phyloP scores from a whole-genome alignment of 1,140 invertebrate species.

The Xylocopa sonorina region DNA sequence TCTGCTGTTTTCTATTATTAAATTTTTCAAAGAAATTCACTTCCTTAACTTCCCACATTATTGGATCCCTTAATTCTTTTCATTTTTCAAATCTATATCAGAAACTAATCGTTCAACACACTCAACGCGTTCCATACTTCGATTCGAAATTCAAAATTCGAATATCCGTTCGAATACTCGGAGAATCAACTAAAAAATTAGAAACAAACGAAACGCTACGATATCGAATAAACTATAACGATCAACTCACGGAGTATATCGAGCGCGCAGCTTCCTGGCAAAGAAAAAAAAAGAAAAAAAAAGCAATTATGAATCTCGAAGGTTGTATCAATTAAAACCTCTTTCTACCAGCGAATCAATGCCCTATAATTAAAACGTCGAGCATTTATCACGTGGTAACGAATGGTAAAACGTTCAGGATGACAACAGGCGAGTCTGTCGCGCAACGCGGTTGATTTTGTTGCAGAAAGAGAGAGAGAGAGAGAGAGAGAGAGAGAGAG shows the following conservation, averaged over 20 bases:
- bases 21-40: background rate
- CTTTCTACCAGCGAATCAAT: background rate
- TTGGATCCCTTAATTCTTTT: too few relatives aligned
- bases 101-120: too few relatives aligned
- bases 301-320: background rate
- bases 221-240: background rate
- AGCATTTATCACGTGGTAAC: background rate
- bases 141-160: too few relatives aligned
- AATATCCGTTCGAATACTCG: too few relatives aligned
- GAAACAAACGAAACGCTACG: background rate
- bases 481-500: too few relatives aligned
- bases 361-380: background rate
- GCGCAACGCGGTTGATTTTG: background rate
- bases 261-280: background rate
- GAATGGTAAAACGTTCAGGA: background rate
- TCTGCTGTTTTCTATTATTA: background rate
- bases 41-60: too few relatives aligned
- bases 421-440: background rate
- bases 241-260: background rate
- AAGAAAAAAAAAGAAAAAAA: too few relatives aligned
- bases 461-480: too few relatives aligned
- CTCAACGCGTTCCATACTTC: too few relatives aligned
- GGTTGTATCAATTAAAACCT: conserved; percentile 11
- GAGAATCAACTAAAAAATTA: background rate
- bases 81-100: background rate